A percentile compares a stretch with the other conserved stretches of the same genome.
phyloP scores from a whole-genome alignment of 2,113 vertebrate genomes.

The Corythoichthys haematopterus region DNA sequence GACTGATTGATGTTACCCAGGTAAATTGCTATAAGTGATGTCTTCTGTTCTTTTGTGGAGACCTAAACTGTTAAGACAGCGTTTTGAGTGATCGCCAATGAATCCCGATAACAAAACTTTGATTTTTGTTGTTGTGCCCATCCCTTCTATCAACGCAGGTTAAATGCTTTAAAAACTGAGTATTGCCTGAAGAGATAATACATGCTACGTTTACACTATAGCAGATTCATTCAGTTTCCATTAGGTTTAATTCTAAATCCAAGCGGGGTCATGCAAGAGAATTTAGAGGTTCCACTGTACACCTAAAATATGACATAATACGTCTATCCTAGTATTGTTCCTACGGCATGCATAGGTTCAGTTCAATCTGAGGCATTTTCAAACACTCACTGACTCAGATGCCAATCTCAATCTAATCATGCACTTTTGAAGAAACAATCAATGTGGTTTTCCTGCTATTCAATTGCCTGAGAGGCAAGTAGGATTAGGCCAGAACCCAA shows the following conservation, averaged over 20 bases:
- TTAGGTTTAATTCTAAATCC: background rate
- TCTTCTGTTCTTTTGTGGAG: no score
- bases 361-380: constrained; percentile 7
- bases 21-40: no score
- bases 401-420: constrained; percentile 41
- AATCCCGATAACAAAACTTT: no score
- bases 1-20: no score
- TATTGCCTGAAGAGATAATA: background rate
- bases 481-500: constrained; percentile 8
- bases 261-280: background rate
- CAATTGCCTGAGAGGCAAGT: background rate
- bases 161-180: background rate
- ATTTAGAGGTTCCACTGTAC: background rate
- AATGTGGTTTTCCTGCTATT: constrained; percentile 17
- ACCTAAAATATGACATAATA: background rate
- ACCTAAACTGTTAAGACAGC: no score
- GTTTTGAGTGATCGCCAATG: no score
- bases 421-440: constrained; percentile 24
- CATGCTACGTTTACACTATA: background rate
- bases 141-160: background rate
- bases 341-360: constrained; percentile 6
- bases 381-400: constrained; percentile 15
- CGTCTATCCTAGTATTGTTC: constrained; percentile 11
- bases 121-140: background rate
- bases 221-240: background rate